Conservation (phyloP, 1,140 invertebrate species). For the Aphidius ervi region DNA sequence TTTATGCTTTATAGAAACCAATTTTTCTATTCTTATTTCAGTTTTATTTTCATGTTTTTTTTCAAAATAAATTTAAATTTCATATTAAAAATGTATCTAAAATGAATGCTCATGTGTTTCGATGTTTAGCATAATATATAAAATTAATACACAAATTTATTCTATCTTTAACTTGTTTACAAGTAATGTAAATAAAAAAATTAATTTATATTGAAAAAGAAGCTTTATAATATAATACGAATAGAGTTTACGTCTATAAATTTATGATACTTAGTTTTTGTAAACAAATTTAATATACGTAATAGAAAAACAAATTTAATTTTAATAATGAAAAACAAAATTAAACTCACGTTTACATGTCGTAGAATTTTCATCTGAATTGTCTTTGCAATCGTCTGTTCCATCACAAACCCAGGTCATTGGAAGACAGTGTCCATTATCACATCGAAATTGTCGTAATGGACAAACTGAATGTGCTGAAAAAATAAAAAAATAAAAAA, state of each 20-base stretch:
- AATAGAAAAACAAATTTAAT: neutral
- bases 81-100: no score
- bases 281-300: neutral
- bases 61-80: no score
- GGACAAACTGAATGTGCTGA: conserved; percentile 55
- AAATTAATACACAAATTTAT: no score
- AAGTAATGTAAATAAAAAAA: neutral
- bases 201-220: no score
- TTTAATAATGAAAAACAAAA: conserved; percentile 12
- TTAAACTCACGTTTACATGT: conserved; percentile 63
- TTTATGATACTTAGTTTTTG: no score
- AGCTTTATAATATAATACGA: no score
- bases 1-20: no score
- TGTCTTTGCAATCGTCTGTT: conserved; percentile 74
- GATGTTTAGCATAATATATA: no score
- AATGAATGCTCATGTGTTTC: no score
- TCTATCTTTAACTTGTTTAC: no score
- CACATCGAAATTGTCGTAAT: conserved; percentile 72
- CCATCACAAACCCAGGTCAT: conserved; percentile 75
- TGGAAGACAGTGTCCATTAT: conserved; percentile 78
- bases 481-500: conserved; percentile 13
- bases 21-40: no score
- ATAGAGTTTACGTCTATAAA: neutral
- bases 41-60: no score
- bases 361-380: conserved; percentile 69